A percentile compares a stretch with the other conserved stretches of the same genome.
phyloP scores from a whole-genome alignment of 2,797 vertebrate genomes.

The Intellagama lesueurii region DNA sequence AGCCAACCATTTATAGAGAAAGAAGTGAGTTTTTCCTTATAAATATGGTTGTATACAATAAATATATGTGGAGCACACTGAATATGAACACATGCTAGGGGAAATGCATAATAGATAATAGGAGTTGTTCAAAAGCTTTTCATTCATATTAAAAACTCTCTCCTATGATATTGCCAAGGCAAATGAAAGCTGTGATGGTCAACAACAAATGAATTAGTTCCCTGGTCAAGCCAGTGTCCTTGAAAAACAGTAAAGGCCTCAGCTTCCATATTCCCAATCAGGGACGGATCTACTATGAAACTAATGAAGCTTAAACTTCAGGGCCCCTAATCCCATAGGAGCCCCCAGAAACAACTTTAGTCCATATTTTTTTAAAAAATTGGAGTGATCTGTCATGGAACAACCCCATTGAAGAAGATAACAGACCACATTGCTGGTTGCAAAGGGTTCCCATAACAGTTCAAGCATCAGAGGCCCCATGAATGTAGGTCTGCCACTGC shows the following conservation, averaged over 20 bases:
- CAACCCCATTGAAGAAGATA: too few species aligned
- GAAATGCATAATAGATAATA: constrained; percentile 74
- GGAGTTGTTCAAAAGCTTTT: constrained; percentile 73
- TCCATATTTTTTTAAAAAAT: too few species aligned
- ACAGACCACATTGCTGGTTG: too few species aligned
- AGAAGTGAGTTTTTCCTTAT: constrained; percentile 61
- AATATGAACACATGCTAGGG: constrained; percentile 64
- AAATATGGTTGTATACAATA: constrained; percentile 72
- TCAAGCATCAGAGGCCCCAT: too few species aligned
- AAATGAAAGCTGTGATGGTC: constrained; percentile 69
- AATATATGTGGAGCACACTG: constrained; percentile 67
- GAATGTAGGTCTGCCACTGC: too few species aligned
- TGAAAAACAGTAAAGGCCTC: constrained; percentile 32
- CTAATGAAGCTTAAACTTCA: too few species aligned
- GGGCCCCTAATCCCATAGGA: too few species aligned
- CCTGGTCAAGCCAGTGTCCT: constrained; percentile 55
- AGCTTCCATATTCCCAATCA: constrained; percentile 68
- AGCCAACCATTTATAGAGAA: constrained; percentile 74
- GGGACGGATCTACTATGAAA: too few species aligned
- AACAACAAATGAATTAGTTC: constrained; percentile 61
- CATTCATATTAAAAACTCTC: constrained; percentile 76
- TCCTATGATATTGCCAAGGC: constrained; percentile 74
- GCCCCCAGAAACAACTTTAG: too few species aligned
- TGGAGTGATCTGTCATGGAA: too few species aligned
- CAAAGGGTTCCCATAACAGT: too few species aligned